Conservation (phyloP, 2,888 invertebrate genomes). For the Heliothis peltigera region DNA sequence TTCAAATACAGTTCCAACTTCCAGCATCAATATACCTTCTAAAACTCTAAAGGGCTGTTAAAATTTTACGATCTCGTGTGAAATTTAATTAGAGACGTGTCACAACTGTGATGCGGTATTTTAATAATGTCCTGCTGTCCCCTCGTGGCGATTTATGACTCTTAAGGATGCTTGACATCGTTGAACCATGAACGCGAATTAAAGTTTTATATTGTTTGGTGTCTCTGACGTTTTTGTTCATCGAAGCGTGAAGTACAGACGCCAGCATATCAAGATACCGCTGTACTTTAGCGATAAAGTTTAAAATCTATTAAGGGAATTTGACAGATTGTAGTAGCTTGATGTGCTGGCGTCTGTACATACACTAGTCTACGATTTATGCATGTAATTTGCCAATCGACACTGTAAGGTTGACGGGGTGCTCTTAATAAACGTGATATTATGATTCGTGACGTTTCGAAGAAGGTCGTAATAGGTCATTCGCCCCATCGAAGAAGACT, state of each 20-base stretch:
- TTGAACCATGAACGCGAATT: conserved; percentile 74
- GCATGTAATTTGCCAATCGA: background rate
- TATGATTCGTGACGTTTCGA: too few species aligned
- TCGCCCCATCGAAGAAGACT: too few species aligned
- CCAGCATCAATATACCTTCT: conserved; percentile 74
- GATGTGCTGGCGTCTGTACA: too few species aligned
- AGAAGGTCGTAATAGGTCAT: too few species aligned
- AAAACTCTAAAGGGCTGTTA: conserved; percentile 81
- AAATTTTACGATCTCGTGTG: conserved; percentile 84
- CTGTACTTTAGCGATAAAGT: too few species aligned
- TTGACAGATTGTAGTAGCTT: too few species aligned
- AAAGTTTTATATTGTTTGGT: conserved; percentile 75
- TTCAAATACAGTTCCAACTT: conserved; percentile 16
- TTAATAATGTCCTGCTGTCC: conserved; percentile 82
- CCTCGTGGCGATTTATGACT: conserved; percentile 76
- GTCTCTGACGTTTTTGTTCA: conserved; percentile 40
- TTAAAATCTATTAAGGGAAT: too few species aligned
- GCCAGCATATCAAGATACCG: too few species aligned
- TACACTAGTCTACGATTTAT: background rate
- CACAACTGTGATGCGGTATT: conserved; percentile 82
- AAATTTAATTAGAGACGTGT: conserved; percentile 86
- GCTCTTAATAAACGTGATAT: too few species aligned
- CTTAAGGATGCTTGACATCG: conserved; percentile 71
- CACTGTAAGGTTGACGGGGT: too few species aligned
- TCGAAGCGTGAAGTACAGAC: background rate